phyloP scores from a whole-genome alignment of 1,140 invertebrate species.

The Myzus persicae region DNA sequence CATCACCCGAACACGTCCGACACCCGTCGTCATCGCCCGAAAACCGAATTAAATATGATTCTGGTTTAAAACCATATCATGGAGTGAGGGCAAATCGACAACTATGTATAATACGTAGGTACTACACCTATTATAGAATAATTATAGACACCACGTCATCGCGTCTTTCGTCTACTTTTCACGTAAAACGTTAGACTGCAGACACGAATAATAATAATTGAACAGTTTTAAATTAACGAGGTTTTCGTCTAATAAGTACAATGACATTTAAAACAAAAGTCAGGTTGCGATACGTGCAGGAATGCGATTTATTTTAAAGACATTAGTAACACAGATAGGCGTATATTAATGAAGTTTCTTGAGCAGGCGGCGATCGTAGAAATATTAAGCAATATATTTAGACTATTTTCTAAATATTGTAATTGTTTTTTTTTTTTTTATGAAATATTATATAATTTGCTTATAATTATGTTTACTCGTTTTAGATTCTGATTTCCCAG shows the following conservation, averaged over 20 bases:
- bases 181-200: neutral
- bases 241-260: slow-evolving; percentile 11
- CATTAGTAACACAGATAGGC: neutral
- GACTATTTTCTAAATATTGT: neutral
- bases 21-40: too few relatives aligned
- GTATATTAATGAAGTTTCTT: neutral
- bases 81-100: too few relatives aligned
- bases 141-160: too few relatives aligned
- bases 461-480: too few relatives aligned
- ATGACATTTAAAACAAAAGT: slow-evolving; percentile 32
- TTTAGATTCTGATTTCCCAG: too few relatives aligned
- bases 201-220: neutral
- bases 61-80: too few relatives aligned
- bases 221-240: neutral
- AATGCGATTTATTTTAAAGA: slow-evolving; percentile 27
- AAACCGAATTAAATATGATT: too few relatives aligned
- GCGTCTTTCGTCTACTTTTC: neutral
- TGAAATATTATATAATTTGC: neutral
- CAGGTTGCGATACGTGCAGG: neutral
- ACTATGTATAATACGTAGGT: too few relatives aligned
- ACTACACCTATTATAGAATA: too few relatives aligned
- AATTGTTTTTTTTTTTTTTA: neutral
- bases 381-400: slow-evolving; percentile 5
- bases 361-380: neutral
- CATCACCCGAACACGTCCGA: too few relatives aligned